Base-by-base conservation (phyloP, 2,797 vertebrate species). In the Rallus crepitans region DNA sequence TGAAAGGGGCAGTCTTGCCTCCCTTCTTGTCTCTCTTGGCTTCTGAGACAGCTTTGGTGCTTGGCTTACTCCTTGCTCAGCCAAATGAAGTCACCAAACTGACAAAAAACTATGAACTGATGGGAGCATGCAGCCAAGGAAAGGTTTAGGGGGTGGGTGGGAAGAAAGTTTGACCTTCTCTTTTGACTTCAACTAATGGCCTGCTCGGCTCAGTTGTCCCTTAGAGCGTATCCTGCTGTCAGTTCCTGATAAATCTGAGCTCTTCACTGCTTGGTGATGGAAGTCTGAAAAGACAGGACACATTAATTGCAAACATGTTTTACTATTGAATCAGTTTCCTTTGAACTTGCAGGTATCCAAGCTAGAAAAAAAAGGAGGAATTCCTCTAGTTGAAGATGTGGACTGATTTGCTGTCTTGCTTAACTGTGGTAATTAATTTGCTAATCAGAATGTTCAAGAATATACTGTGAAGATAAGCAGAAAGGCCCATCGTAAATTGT, bases 341-440 rank as follows among this genome's bases (percentile, higher is more conserved):
- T 83, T 94, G 80, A 47, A 55, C 37, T 83, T 97, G 52, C 94
- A 97, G 97, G 96, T 97, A 69, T 92, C 93, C 64, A 89, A 84
- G 48, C 68, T 97, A 64, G 96, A 97, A 93, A 33, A 89, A 59
- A 91, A 93, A 17, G 93, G 94, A 90, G 92, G 47, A 55, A 53
- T 73, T 66, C 79, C 90, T 65, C 15, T 45, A 27, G 65, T 0
- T 77, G 96, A 95, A 94, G 94, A 96, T 0, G 4, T 42, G 20
- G 95, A 94, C 76, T 97, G 91, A 97, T 50, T 66, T 69, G 12
- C 19, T 93, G 20, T 79, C 53, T 50, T 52, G 53, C 40, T 91
- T 55, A 66, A 50, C 27, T 77, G 35, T 53, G 42, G 31, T 60
- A 52, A 64, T 79, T 75, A 31, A 57, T 64, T 64, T 90, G 48